Base-by-base conservation (phyloP, 2,113 vertebrate species). In the Ceyx margarethae region DNA sequence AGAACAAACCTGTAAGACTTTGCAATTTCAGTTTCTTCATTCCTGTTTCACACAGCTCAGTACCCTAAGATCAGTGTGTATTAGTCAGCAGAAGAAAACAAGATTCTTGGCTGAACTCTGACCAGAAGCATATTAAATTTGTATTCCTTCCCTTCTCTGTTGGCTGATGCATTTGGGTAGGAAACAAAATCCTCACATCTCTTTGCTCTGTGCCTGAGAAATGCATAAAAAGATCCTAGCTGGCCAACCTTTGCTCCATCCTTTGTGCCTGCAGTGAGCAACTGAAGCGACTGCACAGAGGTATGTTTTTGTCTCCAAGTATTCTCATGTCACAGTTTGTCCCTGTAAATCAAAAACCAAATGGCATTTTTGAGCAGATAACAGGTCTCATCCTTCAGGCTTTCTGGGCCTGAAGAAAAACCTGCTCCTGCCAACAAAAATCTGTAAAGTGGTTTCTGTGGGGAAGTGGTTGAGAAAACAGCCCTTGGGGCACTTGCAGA, bases 331-430 rank as follows among this genome's bases (percentile, higher is more conserved):
- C 85, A 51, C 74, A 57, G 61, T 87, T 85, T 71, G 72, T 91
- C 72, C 75, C 79, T 85, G 60, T 20, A 83, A 94, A 89, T 51
- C 79, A 76, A 92, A 87, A 82, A 60, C 14, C 76, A 89, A 92
- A 66, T 64, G 68, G 78, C 2, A 0, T 81, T 94, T 95, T 35
- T 77, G 48, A 92, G 35, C 33, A 79, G 65, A 51, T 90, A 81
- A 90, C 78, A 83, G 83, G 54, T 72, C 85, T 91, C 83, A 56
- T 91, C 78, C 83, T 90, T 91, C 81, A 82, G 87, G 86, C 67
- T 89, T 81, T 94, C 56, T 82, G 42, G 77, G 37, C 85, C 54
- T 73, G 54, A 58, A 85, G 74, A 68, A 79, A 95, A 90, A 84
- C 22, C 50, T 73, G 22, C 56, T 76, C n/a, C 66, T 67, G 68